Percentiles rank a stretch among this genome's conserved stretches.
phyloP scores from a whole-genome alignment of 2,113 vertebrate genomes.

The Sus scrofa region T2T-Sscrofa CM000817.6:168682501-168683000 shows the following conservation, averaged over 20 bases:
- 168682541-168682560: not conserved
- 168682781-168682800: not conserved
- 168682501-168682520: not conserved
- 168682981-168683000: not conserved
- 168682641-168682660: not conserved
- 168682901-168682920: not conserved
- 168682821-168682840: not conserved
- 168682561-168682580: not conserved
- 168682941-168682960: not conserved
- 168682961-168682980: not conserved
- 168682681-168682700: not conserved
- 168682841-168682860: not conserved
- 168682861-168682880: not conserved
- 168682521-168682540: not conserved
- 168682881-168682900: not conserved
- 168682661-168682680: not conserved
- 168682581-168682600: not conserved
- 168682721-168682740: not conserved
- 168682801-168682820: not conserved
- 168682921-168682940: not conserved
- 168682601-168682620: not conserved
- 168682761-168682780: not conserved
- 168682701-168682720: not conserved
- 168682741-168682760: not conserved
- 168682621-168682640: rapidly evolving